Conservation (phyloP, 2,888 invertebrate species). For the Beris morrisii region DNA sequence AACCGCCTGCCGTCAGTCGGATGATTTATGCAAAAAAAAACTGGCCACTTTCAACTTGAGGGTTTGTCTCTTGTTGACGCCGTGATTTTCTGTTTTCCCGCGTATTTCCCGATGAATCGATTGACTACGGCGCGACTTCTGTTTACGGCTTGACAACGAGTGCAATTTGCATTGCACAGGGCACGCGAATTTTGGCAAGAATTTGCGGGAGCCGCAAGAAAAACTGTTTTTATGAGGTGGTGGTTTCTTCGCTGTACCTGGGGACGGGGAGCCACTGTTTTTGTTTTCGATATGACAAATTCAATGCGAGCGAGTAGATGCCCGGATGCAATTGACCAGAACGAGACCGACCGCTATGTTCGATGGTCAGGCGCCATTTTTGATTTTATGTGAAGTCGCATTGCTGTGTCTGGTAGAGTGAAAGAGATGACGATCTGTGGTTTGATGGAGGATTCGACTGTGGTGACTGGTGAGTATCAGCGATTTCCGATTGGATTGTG, state of each 20-base stretch:
- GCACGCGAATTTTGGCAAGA: constrained; percentile 20
- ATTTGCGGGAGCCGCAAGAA: constrained; percentile 6
- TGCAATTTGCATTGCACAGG: background rate
- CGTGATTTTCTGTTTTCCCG: background rate
- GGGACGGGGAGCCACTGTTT: constrained; percentile 28
- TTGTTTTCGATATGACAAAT: constrained; percentile 28
- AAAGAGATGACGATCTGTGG: background rate
- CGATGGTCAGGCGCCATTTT: constrained; percentile 13
- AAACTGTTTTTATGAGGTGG: background rate
- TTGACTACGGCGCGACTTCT: too few species aligned
- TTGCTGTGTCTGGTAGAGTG: background rate
- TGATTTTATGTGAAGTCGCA: constrained; percentile 10
- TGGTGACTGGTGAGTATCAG: background rate
- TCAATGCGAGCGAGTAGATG: constrained; percentile 18
- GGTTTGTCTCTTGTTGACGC: background rate
- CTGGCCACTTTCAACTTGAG: too few species aligned
- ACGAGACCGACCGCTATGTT: background rate
- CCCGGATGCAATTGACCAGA: constrained; percentile 13
- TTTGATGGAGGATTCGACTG: background rate
- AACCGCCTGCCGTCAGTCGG: too few species aligned
- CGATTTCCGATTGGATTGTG: background rate
- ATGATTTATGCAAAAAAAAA: too few species aligned
- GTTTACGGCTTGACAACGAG: too few species aligned
- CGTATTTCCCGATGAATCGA: too few species aligned
- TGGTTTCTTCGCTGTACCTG: background rate